Evolutionary conservation across 2,888 invertebrate genomes (phyloP), one percentile per base, ranked within the genome.

Genomic region (Idaea dimidiata): DNA sequence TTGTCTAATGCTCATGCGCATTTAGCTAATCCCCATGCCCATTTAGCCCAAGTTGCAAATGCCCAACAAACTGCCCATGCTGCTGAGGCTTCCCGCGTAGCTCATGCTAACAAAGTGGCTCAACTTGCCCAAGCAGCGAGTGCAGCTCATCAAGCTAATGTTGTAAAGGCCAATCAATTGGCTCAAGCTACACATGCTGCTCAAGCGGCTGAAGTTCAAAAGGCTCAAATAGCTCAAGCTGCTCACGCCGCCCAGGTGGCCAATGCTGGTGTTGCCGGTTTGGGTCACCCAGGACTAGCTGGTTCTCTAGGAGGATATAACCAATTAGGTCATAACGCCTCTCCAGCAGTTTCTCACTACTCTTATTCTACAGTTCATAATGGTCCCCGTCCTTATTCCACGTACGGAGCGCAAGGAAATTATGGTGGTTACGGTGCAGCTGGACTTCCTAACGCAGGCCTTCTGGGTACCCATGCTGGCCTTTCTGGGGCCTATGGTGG

Each of bases 351-450:
- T 55, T 74, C 74, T 16, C 69, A 69, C 6, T 74, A 72, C 64
- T 67, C 70, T 16, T 69, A 72, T 59, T 67, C 65, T 33, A 62
- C 72, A 54, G 62, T 72, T 2, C 74, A 74, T 58, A 71, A 70
- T 53, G 68, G 61, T 43, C 72, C 72, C 54, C 69, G 65, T 57
- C 68, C 72, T 4, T 71, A 64, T 56, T 60, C 62, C 6, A 62
- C 66, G 7, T 62, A 61, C 24, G 55, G 65, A 7, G 59, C 59
- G 59, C 54, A 65, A 14, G 61, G 60, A 56, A 59, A 63, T 3
- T 62, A 66, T 17, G 63, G 63, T 54, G 68, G 70, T n/a, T 55
- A 65, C 14, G 62, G 62, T 43, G 71, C 70, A 56, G 17, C 64
- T n/a, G 65, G 70, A 17, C 31, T 57, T 6, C 54, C 57, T 10